These are phyloP conservation scores for Polyploca ridens DNA, from an alignment of 2,888 invertebrate species.

Conservation along the genomic window DNA sequence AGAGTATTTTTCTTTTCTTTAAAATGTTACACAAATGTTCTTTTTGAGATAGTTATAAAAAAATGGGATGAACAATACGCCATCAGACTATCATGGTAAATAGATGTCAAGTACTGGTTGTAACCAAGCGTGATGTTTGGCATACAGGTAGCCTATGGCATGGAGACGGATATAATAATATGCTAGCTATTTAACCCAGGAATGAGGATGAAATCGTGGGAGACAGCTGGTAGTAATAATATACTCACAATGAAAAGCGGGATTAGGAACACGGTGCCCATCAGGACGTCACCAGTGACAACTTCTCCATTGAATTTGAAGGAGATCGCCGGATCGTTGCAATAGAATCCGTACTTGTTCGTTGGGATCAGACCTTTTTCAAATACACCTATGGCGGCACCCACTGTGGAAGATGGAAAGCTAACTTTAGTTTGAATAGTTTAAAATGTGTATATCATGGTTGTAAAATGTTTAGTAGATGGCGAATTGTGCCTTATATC, in stretches of 20 bases:
- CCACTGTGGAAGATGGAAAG: constrained; percentile 58
- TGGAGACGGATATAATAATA: no score
- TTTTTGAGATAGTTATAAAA: no score
- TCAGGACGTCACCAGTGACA: constrained; percentile 76
- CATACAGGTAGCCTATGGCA: no score
- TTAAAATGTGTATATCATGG: background rate
- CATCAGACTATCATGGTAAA: no score
- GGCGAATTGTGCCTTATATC: no score
- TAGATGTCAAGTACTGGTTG: no score
- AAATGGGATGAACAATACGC: no score
- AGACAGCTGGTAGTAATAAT: background rate
- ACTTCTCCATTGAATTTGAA: constrained; percentile 88
- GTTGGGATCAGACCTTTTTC: constrained; percentile 86
- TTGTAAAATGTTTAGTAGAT: background rate
- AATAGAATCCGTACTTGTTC: constrained; percentile 87
- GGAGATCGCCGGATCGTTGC: constrained; percentile 87
- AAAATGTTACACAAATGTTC: no score
- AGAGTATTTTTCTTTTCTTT: no score
- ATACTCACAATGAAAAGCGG: constrained; percentile 84
- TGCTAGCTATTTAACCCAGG: no score
- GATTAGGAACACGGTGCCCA: constrained; percentile 72
- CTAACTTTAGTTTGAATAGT: background rate
- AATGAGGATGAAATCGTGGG: no score
- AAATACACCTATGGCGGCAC: constrained; percentile 76
- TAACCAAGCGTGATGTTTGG: no score